Conservation (phyloP, 2,888 invertebrate genomes). For the Sphaerophoria taeniata region DNA sequence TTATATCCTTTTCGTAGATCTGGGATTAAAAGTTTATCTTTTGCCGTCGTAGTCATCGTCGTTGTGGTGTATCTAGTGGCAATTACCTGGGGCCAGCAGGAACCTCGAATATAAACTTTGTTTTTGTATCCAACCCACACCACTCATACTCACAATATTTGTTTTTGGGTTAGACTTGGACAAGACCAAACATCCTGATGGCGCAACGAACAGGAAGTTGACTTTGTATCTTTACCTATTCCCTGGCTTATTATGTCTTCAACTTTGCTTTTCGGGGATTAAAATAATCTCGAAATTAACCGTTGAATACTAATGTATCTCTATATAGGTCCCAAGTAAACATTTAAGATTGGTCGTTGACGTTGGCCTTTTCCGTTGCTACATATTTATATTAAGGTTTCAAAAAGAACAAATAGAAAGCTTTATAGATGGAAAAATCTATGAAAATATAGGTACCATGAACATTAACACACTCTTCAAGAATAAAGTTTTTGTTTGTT, state of each 20-base stretch:
- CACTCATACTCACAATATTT: no score
- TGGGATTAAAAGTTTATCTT: slow-evolving; percentile 66
- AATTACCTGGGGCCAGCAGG: slow-evolving; percentile 50
- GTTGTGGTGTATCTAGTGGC: slow-evolving; percentile 63
- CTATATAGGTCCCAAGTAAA: slow-evolving; percentile 41
- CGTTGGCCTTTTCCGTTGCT: not conserved
- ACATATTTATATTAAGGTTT: not conserved
- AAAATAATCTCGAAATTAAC: slow-evolving; percentile 59
- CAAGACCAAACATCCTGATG: not conserved
- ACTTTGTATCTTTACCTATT: not conserved
- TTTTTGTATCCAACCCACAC: no score
- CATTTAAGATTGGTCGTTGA: slow-evolving; percentile 8
- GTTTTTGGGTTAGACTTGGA: no score
- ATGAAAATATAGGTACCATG: no score
- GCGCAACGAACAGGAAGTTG: slow-evolving; percentile 16
- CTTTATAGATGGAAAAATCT: no score
- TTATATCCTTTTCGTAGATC: no score
- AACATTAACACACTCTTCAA: not conserved
- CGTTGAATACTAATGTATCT: slow-evolving; percentile 49
- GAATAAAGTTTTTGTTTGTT: slow-evolving; percentile 32
- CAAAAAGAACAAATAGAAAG: not conserved
- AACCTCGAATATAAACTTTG: no score
- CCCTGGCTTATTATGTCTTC: not conserved
- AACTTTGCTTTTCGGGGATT: slow-evolving; percentile 21
- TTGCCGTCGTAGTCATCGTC: not conserved